Percentiles rank a stretch among this genome's conserved stretches.
Evolutionary conservation across 2,888 invertebrate genomes (phyloP).

Genomic region (Poecilus cupreus): DNA sequence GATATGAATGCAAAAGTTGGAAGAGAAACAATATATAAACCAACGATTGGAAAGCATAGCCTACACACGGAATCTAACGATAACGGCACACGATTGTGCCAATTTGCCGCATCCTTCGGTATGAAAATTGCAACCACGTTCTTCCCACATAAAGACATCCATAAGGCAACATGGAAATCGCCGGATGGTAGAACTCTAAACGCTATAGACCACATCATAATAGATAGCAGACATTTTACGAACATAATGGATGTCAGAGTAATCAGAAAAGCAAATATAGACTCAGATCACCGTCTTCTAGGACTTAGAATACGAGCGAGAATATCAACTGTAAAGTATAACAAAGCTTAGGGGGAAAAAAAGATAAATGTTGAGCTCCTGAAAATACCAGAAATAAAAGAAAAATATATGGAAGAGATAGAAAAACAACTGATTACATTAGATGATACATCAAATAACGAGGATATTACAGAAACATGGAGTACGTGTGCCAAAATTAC

Average conservation of each 20-base stretch:
- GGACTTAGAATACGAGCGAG: conserved; percentile 33
- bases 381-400: neutral
- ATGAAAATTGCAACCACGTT: conserved; percentile 53
- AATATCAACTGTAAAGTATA: conserved; percentile 40
- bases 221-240: conserved; percentile 39
- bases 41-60: conserved; percentile 61
- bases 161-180: conserved; percentile 50
- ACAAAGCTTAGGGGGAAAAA: conserved; percentile 6
- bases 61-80: conserved; percentile 59
- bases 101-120: conserved; percentile 50
- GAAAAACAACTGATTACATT: neutral
- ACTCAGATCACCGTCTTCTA: conserved; percentile 38
- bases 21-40: conserved; percentile 60
- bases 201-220: conserved; percentile 45
- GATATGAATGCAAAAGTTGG: conserved; percentile 63
- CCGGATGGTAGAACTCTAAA: conserved; percentile 46
- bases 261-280: conserved; percentile 47
- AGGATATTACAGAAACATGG: neutral
- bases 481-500: neutral
- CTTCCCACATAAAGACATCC: conserved; percentile 47
- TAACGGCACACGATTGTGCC: conserved; percentile 58
- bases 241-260: conserved; percentile 40
- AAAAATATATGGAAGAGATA: neutral
- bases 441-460: neutral
- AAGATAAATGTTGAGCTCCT: neutral